These are phyloP conservation scores for Phrynosoma blainvillii DNA, from an alignment of 2,113 vertebrate genomes.

Conservation along the genomic window DNA sequence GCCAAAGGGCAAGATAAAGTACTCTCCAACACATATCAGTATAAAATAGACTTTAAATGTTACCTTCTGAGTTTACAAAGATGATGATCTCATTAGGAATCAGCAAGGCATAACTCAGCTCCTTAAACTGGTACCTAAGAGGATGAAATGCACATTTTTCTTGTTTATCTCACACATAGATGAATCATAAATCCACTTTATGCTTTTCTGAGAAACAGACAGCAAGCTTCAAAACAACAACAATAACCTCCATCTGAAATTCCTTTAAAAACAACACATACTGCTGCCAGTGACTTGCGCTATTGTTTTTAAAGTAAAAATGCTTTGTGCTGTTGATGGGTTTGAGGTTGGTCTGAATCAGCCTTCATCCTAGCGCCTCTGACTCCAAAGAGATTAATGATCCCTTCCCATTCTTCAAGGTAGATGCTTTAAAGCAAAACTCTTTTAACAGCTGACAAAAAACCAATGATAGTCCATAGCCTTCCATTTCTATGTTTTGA, in stretches of 20 bases:
- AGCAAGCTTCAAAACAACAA: constrained; percentile 49
- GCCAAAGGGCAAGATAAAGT: background rate
- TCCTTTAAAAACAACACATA: constrained; percentile 31
- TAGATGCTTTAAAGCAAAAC: background rate
- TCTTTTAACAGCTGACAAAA: too few relatives aligned
- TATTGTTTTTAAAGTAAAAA: background rate
- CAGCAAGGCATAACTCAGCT: background rate
- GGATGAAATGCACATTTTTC: constrained; percentile 13
- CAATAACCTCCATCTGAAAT: constrained; percentile 52
- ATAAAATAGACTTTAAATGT: background rate
- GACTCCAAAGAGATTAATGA: too few relatives aligned
- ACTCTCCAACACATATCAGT: background rate
- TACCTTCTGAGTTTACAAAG: background rate
- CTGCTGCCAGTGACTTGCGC: background rate
- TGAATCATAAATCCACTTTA: constrained; percentile 54
- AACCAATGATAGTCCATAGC: too few relatives aligned
- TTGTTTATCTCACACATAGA: background rate
- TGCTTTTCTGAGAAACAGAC: constrained; percentile 57
- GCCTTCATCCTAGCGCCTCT: too few relatives aligned
- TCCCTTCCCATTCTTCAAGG: background rate
- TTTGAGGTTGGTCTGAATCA: too few relatives aligned
- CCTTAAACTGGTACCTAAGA: background rate
- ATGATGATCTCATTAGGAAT: rapidly evolving
- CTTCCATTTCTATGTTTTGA: too few relatives aligned
- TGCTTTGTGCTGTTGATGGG: too few relatives aligned